A percentile compares a stretch with the other conserved stretches of the same genome.
These are phyloP conservation scores for Lordiphosa andalusiaca DNA, from an alignment of 2,888 invertebrate genomes.

Conservation along the genomic window DNA sequence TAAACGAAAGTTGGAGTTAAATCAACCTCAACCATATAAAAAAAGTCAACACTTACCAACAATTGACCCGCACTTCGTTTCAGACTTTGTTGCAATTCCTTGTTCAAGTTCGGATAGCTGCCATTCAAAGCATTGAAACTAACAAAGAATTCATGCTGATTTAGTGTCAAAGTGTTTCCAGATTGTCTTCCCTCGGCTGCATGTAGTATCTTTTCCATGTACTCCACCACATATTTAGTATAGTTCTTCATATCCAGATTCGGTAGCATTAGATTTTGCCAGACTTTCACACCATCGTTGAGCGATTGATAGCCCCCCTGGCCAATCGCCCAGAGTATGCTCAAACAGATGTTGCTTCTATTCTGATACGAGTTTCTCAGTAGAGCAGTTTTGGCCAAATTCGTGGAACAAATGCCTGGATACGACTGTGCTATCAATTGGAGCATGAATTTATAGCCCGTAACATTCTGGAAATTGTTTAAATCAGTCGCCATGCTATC, in stretches of 20 bases:
- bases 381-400: slow-evolving; percentile 84
- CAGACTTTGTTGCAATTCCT: slow-evolving; percentile 72
- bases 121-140: slow-evolving; percentile 67
- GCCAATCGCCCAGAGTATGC: slow-evolving; percentile 88
- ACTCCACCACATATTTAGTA: slow-evolving; percentile 84
- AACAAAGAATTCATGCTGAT: slow-evolving; percentile 73
- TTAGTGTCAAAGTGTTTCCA: slow-evolving; percentile 28
- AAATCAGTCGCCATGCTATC: slow-evolving; percentile 87
- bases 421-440: slow-evolving; percentile 86
- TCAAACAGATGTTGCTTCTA: slow-evolving; percentile 86
- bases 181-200: slow-evolving; percentile 47
- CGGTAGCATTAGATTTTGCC: slow-evolving; percentile 88
- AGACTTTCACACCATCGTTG: slow-evolving; percentile 85
- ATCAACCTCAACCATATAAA: neutral
- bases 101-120: slow-evolving; percentile 59
- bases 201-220: slow-evolving; percentile 81
- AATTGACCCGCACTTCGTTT: slow-evolving; percentile 66
- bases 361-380: slow-evolving; percentile 89
- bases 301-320: slow-evolving; percentile 86
- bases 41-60: slow-evolving; percentile 59
- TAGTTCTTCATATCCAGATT: slow-evolving; percentile 87
- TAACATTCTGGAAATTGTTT: slow-evolving; percentile 83
- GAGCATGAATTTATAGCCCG: slow-evolving; percentile 86
- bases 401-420: slow-evolving; percentile 84
- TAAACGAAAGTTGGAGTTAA: neutral